Percentiles rank a stretch among this genome's conserved stretches.
These are phyloP conservation scores for Drosophila serrata DNA, from an alignment of 1,140 invertebrate genomes.

Conservation along the genomic window DNA sequence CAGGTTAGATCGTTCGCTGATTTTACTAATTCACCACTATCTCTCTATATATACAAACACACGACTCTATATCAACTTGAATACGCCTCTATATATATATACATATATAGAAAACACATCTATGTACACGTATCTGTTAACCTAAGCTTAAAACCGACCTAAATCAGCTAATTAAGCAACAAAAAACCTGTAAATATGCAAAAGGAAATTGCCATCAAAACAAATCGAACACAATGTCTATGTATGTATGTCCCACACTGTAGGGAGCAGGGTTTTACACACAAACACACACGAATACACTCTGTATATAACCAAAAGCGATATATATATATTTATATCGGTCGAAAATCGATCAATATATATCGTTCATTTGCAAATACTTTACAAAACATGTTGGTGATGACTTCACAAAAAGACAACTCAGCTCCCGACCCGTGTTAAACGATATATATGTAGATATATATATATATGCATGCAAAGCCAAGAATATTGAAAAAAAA, in stretches of 20 bases:
- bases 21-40: slow-evolving; percentile 71
- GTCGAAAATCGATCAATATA: background rate
- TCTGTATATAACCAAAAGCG: slow-evolving; percentile 51
- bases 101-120: slow-evolving; percentile 25
- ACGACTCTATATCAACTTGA: slow-evolving; percentile 20
- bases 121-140: slow-evolving; percentile 56
- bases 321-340: slow-evolving; percentile 2
- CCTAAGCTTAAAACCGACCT: slow-evolving; percentile 26
- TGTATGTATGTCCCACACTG: slow-evolving; percentile 36
- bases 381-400: slow-evolving; percentile 30
- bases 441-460: slow-evolving; percentile 7
- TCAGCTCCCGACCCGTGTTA: slow-evolving; percentile 27
- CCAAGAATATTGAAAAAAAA: background rate
- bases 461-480: slow-evolving; percentile 31
- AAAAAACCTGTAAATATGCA: slow-evolving; percentile 64
- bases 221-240: slow-evolving; percentile 17
- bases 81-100: slow-evolving; percentile 35
- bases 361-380: slow-evolving; percentile 11
- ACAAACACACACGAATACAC: slow-evolving; percentile 20
- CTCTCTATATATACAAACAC: slow-evolving; percentile 14
- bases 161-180: slow-evolving; percentile 2
- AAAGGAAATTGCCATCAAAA: slow-evolving; percentile 43
- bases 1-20: slow-evolving; percentile 79
- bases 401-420: slow-evolving; percentile 16
- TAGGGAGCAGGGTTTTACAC: slow-evolving; percentile 27